Percentiles rank a stretch among this genome's conserved stretches.
Conservation (phyloP, 2,113 vertebrate genomes). For the Picathartes gymnocephalus region DNA sequence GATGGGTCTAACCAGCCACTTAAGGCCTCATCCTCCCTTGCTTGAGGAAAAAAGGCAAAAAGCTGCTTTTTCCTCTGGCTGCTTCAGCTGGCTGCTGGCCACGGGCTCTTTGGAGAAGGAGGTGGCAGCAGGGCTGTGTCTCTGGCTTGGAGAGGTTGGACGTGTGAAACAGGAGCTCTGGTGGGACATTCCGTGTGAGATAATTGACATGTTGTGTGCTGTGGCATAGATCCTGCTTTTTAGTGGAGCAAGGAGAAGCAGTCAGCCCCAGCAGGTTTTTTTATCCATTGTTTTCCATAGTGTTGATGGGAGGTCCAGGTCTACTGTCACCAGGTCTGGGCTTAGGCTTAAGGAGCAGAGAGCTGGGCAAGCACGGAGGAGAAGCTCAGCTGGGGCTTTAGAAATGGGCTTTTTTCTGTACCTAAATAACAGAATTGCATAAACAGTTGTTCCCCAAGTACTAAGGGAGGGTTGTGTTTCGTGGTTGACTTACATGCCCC, state of each 20-base stretch:
- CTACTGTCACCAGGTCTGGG: background rate
- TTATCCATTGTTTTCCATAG: background rate
- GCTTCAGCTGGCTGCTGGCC: background rate
- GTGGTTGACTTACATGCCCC: background rate
- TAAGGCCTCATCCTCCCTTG: background rate
- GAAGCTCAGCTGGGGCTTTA: background rate
- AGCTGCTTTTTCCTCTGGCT: background rate
- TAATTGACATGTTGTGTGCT: background rate
- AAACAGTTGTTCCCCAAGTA: background rate
- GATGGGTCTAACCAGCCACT: background rate
- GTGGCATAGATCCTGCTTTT: background rate
- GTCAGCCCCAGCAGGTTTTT: background rate
- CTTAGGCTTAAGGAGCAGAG: background rate
- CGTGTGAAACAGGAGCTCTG: rapidly evolving
- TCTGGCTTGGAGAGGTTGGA: background rate
- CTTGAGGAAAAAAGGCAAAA: background rate
- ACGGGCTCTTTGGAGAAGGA: background rate
- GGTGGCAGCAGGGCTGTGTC: background rate
- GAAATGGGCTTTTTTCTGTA: background rate
- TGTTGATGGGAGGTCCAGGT: background rate
- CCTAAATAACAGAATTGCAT: background rate
- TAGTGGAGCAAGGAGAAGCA: background rate
- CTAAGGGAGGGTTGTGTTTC: background rate
- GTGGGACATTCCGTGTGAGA: background rate
- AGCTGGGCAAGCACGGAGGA: background rate